Percentiles rank a stretch among this genome's conserved stretches.
Evolutionary conservation across 2,113 vertebrate species (phyloP).

Genomic region (chimpanzee (Pan troglodytes)): NHGRI_mPanTro3-v2.1_pri NC_072402.2:50712501-50713000

Average conservation of each 20-base stretch:
- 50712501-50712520: neutral
- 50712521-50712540: neutral
- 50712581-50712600: neutral
- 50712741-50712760: neutral
- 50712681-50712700: neutral
- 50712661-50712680: neutral
- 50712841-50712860: neutral
- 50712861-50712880: neutral
- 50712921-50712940: neutral
- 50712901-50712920: neutral
- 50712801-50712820: neutral
- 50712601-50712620: slow-evolving; percentile 6
- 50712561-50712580: neutral
- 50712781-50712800: neutral
- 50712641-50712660: neutral
- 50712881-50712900: neutral
- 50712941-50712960: neutral
- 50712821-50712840: neutral
- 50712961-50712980: slow-evolving; percentile 42
- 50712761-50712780: neutral
- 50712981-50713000: slow-evolving; percentile 30
- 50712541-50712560: neutral
- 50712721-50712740: neutral
- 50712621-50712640: neutral
- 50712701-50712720: neutral